Percentiles rank a stretch among this genome's conserved stretches.
These are phyloP conservation scores for Sarcophaga peregrina DNA, from an alignment of 1,140 invertebrate genomes.

Conservation along the genomic window DNA sequence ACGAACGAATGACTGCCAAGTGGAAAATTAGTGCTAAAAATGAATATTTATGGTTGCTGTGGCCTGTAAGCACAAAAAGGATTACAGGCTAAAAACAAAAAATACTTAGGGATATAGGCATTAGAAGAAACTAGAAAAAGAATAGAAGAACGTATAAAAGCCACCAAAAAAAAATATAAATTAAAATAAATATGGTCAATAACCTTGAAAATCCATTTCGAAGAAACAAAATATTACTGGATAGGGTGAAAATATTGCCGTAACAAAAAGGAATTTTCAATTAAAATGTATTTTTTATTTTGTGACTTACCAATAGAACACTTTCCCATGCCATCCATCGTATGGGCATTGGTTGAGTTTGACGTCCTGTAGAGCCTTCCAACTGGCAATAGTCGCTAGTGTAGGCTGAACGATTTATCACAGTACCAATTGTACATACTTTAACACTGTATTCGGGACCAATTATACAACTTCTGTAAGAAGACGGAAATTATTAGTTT, in stretches of 20 bases:
- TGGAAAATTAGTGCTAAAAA: no score
- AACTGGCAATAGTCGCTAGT: conserved; percentile 78
- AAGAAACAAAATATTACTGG: neutral
- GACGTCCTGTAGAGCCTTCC: conserved; percentile 69
- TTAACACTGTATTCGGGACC: conserved; percentile 82
- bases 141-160: neutral
- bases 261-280: neutral
- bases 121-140: neutral
- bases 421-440: conserved; percentile 84
- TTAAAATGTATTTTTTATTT: neutral
- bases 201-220: neutral
- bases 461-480: conserved; percentile 86
- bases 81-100: conserved; percentile 18
- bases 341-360: conserved; percentile 74
- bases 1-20: no score
- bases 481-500: no score
- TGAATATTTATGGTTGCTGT: conserved; percentile 35
- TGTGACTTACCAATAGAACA: conserved; percentile 78
- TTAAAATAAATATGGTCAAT: neutral
- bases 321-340: conserved; percentile 89
- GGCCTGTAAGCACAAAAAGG: conserved; percentile 1
- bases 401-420: conserved; percentile 74
- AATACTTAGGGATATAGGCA: neutral
- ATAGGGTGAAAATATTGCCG: neutral
- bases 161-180: neutral